phyloP scores from a whole-genome alignment of 2,113 vertebrate genomes.

The Oriolus oriolus region DNA sequence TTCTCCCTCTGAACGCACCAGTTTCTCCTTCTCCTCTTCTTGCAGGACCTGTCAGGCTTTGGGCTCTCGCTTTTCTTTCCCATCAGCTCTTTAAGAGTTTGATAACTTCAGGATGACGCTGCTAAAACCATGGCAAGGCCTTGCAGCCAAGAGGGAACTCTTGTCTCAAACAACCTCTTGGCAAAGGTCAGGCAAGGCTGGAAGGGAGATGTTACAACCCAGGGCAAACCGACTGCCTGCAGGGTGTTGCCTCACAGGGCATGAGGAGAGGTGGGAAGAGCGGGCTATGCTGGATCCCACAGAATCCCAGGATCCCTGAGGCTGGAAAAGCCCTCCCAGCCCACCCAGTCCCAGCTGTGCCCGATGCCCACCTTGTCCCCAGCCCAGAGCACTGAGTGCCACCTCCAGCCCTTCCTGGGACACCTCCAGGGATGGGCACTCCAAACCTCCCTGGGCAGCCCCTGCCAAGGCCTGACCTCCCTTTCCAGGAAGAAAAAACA shows the following conservation, averaged over 20 bases:
- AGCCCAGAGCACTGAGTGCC: not conserved
- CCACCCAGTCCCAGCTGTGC: accelerated
- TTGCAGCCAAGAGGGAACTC: not conserved
- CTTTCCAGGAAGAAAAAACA: not conserved
- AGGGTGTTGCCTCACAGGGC: not conserved
- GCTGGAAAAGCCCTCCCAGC: not conserved
- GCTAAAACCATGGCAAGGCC: not conserved
- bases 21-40: not conserved
- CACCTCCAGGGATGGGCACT: not conserved
- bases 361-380: not conserved
- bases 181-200: not conserved
- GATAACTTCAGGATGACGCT: not conserved
- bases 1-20: not conserved
- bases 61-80: not conserved
- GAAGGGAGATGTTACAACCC: accelerated
- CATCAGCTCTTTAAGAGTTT: not conserved
- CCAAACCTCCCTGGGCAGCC: not conserved
- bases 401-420: not conserved
- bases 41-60: not conserved
- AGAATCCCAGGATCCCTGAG: accelerated
- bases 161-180: not conserved
- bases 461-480: not conserved
- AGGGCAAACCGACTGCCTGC: not conserved
- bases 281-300: not conserved
- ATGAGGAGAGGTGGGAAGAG: not conserved